Percentiles rank a stretch among this genome's conserved stretches.
Evolutionary conservation across 2,888 invertebrate genomes (phyloP).

Genomic region (Plagiodera versicolora): DNA sequence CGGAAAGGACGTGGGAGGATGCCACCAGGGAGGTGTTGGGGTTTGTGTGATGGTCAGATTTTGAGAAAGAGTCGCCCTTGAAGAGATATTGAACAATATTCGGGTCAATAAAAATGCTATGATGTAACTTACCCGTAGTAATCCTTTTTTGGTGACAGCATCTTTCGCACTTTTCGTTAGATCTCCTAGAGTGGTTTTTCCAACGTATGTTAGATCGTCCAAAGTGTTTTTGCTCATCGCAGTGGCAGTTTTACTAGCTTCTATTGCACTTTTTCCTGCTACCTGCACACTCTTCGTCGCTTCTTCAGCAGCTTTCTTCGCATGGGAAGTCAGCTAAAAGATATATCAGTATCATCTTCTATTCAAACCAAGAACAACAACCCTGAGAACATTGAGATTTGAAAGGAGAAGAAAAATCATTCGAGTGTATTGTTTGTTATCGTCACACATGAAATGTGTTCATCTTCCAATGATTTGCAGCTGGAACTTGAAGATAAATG

Average conservation of each 20-base stretch:
- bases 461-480: too few relatives aligned
- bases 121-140: slow-evolving; percentile 72
- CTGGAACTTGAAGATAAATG: too few relatives aligned
- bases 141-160: slow-evolving; percentile 81
- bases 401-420: too few relatives aligned
- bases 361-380: too few relatives aligned
- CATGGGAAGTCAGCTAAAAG: slow-evolving; percentile 76
- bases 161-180: slow-evolving; percentile 90
- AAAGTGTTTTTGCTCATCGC: slow-evolving; percentile 86
- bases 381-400: too few relatives aligned
- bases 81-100: slow-evolving; percentile 21
- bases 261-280: slow-evolving; percentile 80
- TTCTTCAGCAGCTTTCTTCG: slow-evolving; percentile 84
- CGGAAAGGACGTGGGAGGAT: slow-evolving; percentile 63
- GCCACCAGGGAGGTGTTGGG: slow-evolving; percentile 66
- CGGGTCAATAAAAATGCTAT: too few relatives aligned
- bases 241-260: slow-evolving; percentile 85
- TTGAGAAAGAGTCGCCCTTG: slow-evolving; percentile 50
- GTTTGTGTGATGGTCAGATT: slow-evolving; percentile 54
- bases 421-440: too few relatives aligned
- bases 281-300: slow-evolving; percentile 81
- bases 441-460: too few relatives aligned
- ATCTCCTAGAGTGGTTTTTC: slow-evolving; percentile 88
- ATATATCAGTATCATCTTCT: too few relatives aligned
- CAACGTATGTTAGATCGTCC: slow-evolving; percentile 85